Evolutionary conservation across 2,888 invertebrate genomes (phyloP).

Genomic region (Macrophya alboannulata): DNA sequence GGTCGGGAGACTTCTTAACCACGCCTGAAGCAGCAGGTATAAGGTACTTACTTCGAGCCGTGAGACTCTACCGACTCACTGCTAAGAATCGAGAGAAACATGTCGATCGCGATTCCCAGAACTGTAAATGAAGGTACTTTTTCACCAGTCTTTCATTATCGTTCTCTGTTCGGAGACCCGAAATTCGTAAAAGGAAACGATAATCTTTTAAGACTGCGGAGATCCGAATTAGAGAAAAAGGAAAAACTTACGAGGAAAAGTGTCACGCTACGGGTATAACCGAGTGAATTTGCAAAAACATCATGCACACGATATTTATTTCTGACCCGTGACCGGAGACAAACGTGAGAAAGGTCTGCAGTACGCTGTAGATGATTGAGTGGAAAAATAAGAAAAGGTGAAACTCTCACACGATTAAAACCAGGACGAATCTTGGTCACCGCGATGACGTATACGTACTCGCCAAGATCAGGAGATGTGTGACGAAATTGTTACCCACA

Average conservation of each 20-base stretch:
- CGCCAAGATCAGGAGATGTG: conserved; percentile 39
- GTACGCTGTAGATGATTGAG: neutral
- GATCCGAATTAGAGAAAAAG: neutral
- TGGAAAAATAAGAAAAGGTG: conserved; percentile 26
- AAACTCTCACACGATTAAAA: conserved; percentile 41
- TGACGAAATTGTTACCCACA: conserved; percentile 20
- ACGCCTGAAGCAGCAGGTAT: neutral
- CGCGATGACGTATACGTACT: conserved; percentile 32
- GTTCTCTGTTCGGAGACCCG: too few relatives aligned
- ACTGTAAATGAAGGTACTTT: neutral
- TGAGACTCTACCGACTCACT: conserved; percentile 18
- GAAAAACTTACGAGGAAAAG: neutral
- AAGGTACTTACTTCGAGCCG: neutral
- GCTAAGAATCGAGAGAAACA: conserved; percentile 6
- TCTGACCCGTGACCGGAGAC: neutral
- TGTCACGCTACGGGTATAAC: neutral
- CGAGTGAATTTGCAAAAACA: neutral
- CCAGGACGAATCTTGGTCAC: conserved; percentile 48
- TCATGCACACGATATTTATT: neutral
- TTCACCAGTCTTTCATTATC: neutral
- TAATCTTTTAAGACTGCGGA: neutral
- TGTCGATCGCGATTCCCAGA: conserved; percentile 39
- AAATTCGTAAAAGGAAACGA: neutral
- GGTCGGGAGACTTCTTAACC: conserved; percentile 19
- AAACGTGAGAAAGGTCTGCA: neutral